Evolutionary conservation across 2,113 vertebrate species (phyloP).

Genomic region (Murina feae): DNA sequence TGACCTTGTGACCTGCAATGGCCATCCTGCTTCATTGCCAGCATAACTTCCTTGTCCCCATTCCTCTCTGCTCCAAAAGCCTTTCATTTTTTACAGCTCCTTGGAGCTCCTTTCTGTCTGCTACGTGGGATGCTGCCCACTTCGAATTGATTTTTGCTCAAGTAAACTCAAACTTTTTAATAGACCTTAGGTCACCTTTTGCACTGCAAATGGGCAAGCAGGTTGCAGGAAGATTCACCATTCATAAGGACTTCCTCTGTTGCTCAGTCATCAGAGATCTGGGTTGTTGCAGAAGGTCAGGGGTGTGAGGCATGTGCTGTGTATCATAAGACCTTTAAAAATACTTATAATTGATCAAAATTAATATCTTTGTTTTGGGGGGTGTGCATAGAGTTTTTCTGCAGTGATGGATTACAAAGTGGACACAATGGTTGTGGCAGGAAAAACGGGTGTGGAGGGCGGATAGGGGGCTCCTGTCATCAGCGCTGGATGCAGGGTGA

Average conservation of each 20-base stretch:
- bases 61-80: too few relatives aligned
- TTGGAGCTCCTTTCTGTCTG: not conserved
- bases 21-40: rapidly evolving
- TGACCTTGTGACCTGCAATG: not conserved
- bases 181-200: not conserved
- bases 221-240: rapidly evolving
- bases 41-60: not conserved
- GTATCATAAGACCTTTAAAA: not conserved
- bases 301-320: rapidly evolving
- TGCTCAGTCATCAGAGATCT: not conserved
- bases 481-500: too few relatives aligned
- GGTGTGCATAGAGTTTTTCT: rapidly evolving
- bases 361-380: not conserved
- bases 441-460: rapidly evolving
- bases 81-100: not conserved
- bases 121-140: not conserved
- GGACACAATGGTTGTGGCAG: rapidly evolving
- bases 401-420: rapidly evolving
- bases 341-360: not conserved
- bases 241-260: not conserved
- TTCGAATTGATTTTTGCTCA: not conserved
- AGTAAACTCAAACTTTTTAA: not conserved
- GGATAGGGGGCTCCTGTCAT: rapidly evolving
- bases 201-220: not conserved
- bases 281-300: rapidly evolving